Base-by-base conservation (phyloP, 2,888 invertebrate genomes). In the Girardia tigrina region DNA sequence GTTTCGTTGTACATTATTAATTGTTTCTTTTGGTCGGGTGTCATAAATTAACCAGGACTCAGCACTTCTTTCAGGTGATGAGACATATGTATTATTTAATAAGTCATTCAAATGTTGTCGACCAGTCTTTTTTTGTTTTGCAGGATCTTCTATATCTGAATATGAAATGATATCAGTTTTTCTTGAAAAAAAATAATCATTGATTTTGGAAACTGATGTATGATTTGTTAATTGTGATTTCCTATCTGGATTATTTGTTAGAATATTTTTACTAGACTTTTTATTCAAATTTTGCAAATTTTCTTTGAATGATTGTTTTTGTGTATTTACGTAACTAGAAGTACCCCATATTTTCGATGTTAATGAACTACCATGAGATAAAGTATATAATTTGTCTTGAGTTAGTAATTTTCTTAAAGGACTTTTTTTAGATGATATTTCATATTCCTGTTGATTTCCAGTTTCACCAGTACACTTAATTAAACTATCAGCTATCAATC, bases 131-230 rank as follows among this genome's bases (percentile, higher is more conserved):
- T 56, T 56, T 2, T 20, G 20, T 56, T 56, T 56, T 12, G 20
- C 56, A 6, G 56, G 56, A 20, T 56, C 56, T 20, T 56, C 23
- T 23, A 56, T 56, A n/a, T 56, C 56, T 56, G 56, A 20, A n/a
- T 56, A 56, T n/a, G 56, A 56, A n/a, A 56, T 56, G 4, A 56
- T n/a, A 12, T 56, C 56, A 8, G 56, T 20, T n/a, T 23, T 56
- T 56, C 56, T 56, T 4, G 56, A 56, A 56, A 56, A 56, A 23
- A 56, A 56, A 56, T 56, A 56, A 56, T 56, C 56, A n/a, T 56
- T 56, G 23, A 56, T 4, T 56, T 56, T 56, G 4, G 56, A 56
- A 4, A 23, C 56, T n/a, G 56, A 56, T 20, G 56, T 20, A 56
- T 56, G n/a, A 20, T n/a, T 12, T 12, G 56, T 20, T 20, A 56